Evolutionary conservation across 1,140 invertebrate genomes (phyloP).

Genomic region (Brachionus paranguensis): DNA sequence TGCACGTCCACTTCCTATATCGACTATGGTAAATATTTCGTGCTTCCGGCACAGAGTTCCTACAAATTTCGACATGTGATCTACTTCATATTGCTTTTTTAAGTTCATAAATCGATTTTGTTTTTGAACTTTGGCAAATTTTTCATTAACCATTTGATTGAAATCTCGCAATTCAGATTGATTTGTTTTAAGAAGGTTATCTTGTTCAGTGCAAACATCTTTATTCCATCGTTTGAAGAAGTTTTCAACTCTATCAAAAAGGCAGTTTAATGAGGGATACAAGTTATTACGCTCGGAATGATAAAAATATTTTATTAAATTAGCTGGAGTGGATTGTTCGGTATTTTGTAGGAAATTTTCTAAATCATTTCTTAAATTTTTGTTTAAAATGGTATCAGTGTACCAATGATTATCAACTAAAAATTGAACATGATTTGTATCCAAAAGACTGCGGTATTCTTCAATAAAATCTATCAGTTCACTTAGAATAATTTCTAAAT

Average conservation of each 20-base stretch:
- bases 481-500: background rate
- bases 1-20: slow-evolving; percentile 78
- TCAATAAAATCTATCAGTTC: slow-evolving; percentile 13
- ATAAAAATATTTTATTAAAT: slow-evolving; percentile 26
- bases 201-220: background rate
- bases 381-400: background rate
- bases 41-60: background rate
- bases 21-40: slow-evolving; percentile 60
- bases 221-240: background rate
- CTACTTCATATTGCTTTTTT: slow-evolving; percentile 30
- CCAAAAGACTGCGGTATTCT: background rate
- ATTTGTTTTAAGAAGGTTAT: background rate
- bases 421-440: slow-evolving; percentile 38
- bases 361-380: slow-evolving; percentile 2
- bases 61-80: slow-evolving; percentile 38
- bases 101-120: slow-evolving; percentile 37
- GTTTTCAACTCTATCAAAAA: background rate
- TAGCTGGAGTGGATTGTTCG: background rate
- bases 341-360: background rate
- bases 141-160: slow-evolving; percentile 5
- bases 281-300: background rate
- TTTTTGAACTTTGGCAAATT: slow-evolving; percentile 15
- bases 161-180: background rate
- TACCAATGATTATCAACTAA: slow-evolving; percentile 31
- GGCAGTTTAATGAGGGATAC: background rate